Base-by-base conservation (phyloP, 2,888 invertebrate genomes). In the Melinopterus prodromus region DNA sequence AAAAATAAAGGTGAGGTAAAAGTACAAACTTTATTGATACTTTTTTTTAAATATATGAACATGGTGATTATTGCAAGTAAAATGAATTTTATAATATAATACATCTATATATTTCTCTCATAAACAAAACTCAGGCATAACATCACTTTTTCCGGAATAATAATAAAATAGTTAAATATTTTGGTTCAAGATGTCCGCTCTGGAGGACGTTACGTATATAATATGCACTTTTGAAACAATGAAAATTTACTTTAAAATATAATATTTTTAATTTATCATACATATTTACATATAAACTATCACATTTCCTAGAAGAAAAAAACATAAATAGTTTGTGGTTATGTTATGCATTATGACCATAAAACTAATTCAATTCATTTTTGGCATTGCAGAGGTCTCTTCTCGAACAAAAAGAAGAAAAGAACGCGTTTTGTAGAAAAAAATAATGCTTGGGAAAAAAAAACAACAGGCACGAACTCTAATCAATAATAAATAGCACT, bases 401-500 rank as follows among this genome's bases (percentile, higher is more conserved):
- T 16, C 5, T 72, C 5, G 53, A 53, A 9, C 7, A 53, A 53
- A 53, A 53, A 53, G 53, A 53, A 53, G 5, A 4, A 53, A 53
- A 53, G 12, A 53, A 53, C 53, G 53, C 53, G 76, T 16, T 71
- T 76, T n/a, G 74, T 70, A 76, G 71, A 38, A 75, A 80, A 80
- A 78, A 70, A 75, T 76, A 78, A 80, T 79, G 53, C 53, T 9
- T 26, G 26, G n/a, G n/a, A n/a, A n/a, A 26, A 82, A 83, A 82
- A 81, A 84, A 83, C 83, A 81, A 80, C 82, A 84, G 84, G 85
- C 82, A 84, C 83, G 84, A 82, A 82, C 82, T 81, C 83, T 36
- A 71, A 71, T 26, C 16, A 83, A 82, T 82, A 85, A 85, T 84
- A 85, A 86, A 86, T 85, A 87, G 87, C 88, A 88, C 87, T 87